Evolutionary conservation across 1,140 invertebrate species (phyloP), one percentile per base, ranked within the genome.

Genomic region (Pygmarrhopalites habei): DNA sequence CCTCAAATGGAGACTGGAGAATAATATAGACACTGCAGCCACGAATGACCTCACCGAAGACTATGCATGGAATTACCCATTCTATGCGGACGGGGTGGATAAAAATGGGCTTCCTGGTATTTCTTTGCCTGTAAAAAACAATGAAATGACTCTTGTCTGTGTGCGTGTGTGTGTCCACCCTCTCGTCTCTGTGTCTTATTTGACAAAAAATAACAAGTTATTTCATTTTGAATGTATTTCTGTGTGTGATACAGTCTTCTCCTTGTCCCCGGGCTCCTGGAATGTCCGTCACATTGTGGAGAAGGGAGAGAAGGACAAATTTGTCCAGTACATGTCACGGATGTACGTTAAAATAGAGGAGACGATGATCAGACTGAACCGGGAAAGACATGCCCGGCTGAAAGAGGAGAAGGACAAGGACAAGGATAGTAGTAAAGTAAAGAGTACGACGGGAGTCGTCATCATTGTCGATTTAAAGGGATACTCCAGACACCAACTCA

Each of bases 41-140:
- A 19, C 25, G 3, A 4, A 28, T 10, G 51, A 55, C 10, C 26
- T 32, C 5, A 21, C 51, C 7, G 26, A 55, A 55, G 51, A 55
- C 51, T 55, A 29, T 15, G 29, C 29, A 5, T 55, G 51, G 51
- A 55, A 55, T 55, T 55, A 55, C 26, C 51, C 51, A 15, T 55
- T 55, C 51, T 32, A 29, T 21, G 26, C 51, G 17, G 51, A 55
- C 29, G 51, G 26, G 29, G 51, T 55, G 14, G 51, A 55, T 26
- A 55, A 55, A 15, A 7, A 55, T 7, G 51, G 51, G 14, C 12
- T 55, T 10, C 51, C 51, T 10, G 51, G 51, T 55, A 23, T n/a
- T n/a, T n/a, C n/a, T n/a, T 41, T 41, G 39, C 39, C n/a, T 10
- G n/a, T 41, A n/a, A 41, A n/a, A 41, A 41, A 41, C 10, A 12